Percentiles rank a stretch among this genome's conserved stretches.
phyloP scores from a whole-genome alignment of 2,113 vertebrate genomes.

The Heptranchias perlo region DNA sequence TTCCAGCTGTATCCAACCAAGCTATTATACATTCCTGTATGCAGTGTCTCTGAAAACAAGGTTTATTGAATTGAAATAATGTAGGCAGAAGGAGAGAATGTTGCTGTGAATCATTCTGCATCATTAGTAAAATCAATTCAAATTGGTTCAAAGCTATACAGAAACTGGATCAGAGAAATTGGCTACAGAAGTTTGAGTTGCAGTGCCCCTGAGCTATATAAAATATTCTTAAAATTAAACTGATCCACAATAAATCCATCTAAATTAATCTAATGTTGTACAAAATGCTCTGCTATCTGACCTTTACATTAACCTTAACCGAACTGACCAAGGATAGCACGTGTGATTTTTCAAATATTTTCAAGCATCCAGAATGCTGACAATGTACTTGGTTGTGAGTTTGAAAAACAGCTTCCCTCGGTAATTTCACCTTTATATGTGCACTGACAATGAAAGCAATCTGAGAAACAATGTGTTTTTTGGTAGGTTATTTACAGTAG shows the following conservation, averaged over 20 bases:
- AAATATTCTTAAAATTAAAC: constrained; percentile 10
- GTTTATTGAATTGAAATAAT: neutral
- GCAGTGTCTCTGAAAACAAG: neutral
- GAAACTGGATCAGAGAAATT: neutral
- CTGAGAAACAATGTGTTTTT: neutral
- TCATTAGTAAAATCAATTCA: constrained; percentile 24
- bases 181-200: neutral
- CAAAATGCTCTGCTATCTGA: neutral
- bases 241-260: constrained; percentile 26
- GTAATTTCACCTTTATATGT: neutral
- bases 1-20: neutral
- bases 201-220: constrained; percentile 3
- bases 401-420: neutral
- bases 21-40: neutral
- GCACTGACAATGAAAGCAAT: constrained; percentile 8
- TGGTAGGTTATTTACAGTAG: neutral
- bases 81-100: neutral
- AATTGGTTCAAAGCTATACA: neutral
- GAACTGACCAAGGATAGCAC: neutral
- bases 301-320: constrained; percentile 9
- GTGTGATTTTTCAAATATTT: neutral
- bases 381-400: neutral
- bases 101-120: constrained; percentile 6
- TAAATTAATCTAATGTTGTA: constrained; percentile 22
- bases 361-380: neutral